Evolutionary conservation across 1,140 invertebrate genomes (phyloP).

Genomic region (Maconellicoccus hirsutus): DNA sequence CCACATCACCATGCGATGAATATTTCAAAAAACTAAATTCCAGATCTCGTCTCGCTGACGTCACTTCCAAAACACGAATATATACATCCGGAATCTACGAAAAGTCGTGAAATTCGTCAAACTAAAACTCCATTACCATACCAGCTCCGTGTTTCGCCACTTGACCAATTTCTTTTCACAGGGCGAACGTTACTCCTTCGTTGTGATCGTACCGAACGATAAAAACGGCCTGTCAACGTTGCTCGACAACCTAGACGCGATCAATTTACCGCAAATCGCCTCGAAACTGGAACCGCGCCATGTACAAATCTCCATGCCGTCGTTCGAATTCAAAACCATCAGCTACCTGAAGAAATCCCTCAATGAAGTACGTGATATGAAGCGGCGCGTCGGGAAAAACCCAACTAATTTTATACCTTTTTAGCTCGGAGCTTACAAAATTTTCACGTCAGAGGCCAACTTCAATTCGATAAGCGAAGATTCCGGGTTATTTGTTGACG

Average conservation of each 20-base stretch:
- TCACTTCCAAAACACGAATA: too few relatives aligned
- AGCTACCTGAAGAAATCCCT: conserved; percentile 23
- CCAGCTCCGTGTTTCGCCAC: too few relatives aligned
- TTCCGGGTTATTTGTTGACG: conserved; percentile 44
- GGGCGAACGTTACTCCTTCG: conserved; percentile 41
- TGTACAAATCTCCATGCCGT: conserved; percentile 23
- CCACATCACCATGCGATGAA: too few relatives aligned
- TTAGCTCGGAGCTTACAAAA: conserved; percentile 42
- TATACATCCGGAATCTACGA: too few relatives aligned
- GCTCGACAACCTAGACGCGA: conserved; percentile 34
- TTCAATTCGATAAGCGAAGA: conserved; percentile 42
- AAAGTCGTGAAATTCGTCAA: too few relatives aligned
- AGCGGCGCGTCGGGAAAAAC: background rate
- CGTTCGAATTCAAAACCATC: conserved; percentile 26
- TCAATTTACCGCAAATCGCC: conserved; percentile 12
- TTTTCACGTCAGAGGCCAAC: conserved; percentile 42
- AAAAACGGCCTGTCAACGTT: conserved; percentile 40
- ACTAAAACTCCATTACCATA: too few relatives aligned
- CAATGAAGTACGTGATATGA: conserved; percentile 16
- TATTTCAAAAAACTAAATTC: too few relatives aligned
- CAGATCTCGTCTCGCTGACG: too few relatives aligned
- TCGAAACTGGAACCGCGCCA: background rate
- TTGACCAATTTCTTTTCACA: conserved; percentile 33
- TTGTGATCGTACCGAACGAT: conserved; percentile 41
- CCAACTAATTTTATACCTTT: conserved; percentile 24